Evolutionary conservation across 2,888 invertebrate genomes (phyloP), one percentile per base, ranked within the genome.

Genomic region (Prenolepis imparis): DNA sequence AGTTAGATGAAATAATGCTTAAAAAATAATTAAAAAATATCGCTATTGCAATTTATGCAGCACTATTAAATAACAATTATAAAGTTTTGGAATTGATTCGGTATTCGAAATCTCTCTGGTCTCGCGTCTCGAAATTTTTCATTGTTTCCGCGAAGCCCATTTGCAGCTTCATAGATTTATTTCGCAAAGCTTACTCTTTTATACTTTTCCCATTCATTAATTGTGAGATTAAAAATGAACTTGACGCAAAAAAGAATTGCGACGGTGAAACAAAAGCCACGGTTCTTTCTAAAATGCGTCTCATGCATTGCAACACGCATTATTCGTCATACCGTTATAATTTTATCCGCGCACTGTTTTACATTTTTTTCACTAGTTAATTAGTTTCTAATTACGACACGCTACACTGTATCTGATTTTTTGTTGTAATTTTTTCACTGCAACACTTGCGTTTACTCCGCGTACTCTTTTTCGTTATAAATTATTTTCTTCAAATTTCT

Each of bases 141-240:
- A 28, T 63, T 48, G 36, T 75, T 48, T 41, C 48, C 18, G 21
- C 18, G 24, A 66, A 75, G 66, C 36, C 36, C 75, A 75, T 66
- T 75, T 75, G 75, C 66, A 36, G 75, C 66, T 66, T 15, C 18
- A 36, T 18, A 36, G 36, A 75, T 75, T 75, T 66, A 75, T 75
- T 75, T 66, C 66, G 15, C 66, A 18, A 75, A 9, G 12, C 24
- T 75, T 36, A 12, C 9, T 0, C 48, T 66, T 75, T 75, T 75
- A 6, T 52, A 52, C 18, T 52, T 64, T 21, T 36, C 0, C 2
- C 36, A 24, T 12, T 75, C 64, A 75, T 75, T 75, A 64, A 75
- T 75, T 12, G 48, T 21, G 24, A 66, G 66, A 52, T 75, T 66
- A 48, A 75, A 66, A 75, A 75, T 66, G 8, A 6, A 44, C 32